phyloP scores from a whole-genome alignment of 2,113 vertebrate genomes.

The Barbus barbus region DNA sequence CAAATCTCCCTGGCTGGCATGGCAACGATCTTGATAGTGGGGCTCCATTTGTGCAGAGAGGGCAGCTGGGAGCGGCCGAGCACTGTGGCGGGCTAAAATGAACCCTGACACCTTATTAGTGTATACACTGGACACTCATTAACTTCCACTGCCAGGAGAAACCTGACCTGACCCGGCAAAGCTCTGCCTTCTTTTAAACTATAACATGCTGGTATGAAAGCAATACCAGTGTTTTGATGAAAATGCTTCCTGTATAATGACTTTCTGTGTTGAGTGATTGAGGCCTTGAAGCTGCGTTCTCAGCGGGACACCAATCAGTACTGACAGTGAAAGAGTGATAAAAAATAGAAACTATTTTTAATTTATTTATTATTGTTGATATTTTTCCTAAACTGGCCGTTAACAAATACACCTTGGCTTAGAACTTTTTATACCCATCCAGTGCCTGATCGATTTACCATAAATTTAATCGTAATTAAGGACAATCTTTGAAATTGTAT shows the following conservation, averaged over 20 bases:
- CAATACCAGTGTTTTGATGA: slow-evolving; percentile 25
- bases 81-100: slow-evolving; percentile 74
- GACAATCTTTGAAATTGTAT: neutral
- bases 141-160: slow-evolving; percentile 73
- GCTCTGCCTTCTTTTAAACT: slow-evolving; percentile 25
- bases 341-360: neutral
- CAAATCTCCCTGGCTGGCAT: slow-evolving; percentile 89
- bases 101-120: slow-evolving; percentile 82
- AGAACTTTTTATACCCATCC: neutral
- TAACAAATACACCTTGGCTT: neutral
- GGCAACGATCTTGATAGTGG: slow-evolving; percentile 91
- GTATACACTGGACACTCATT: slow-evolving; percentile 83
- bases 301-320: neutral
- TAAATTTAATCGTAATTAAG: neutral
- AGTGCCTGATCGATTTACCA: neutral
- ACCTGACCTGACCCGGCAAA: slow-evolving; percentile 34
- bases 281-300: slow-evolving; percentile 28
- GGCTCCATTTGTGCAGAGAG: slow-evolving; percentile 88
- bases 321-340: slow-evolving; percentile 19
- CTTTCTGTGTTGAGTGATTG: slow-evolving; percentile 22
- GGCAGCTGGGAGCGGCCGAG: slow-evolving; percentile 78
- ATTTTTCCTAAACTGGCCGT: neutral
- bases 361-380: neutral
- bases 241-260: slow-evolving; percentile 26
- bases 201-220: slow-evolving; percentile 34